phyloP scores from a whole-genome alignment of 2,888 invertebrate species.

The Apeira syringaria region DNA sequence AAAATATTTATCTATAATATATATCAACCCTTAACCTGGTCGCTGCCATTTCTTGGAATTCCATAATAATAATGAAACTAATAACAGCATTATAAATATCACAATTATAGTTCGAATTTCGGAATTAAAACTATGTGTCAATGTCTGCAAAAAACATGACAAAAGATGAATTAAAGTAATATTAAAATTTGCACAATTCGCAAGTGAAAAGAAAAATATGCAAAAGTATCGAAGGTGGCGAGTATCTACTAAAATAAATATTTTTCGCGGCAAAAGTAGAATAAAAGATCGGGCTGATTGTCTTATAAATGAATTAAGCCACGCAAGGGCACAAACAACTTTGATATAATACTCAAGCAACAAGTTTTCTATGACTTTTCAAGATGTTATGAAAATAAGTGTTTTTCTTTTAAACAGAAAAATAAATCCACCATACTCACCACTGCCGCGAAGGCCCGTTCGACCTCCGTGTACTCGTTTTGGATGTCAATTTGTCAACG shows the following conservation, averaged over 20 bases:
- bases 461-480: slow-evolving; percentile 49
- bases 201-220: background rate
- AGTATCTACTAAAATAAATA: background rate
- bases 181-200: too few species aligned
- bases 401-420: background rate
- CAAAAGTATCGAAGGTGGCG: background rate
- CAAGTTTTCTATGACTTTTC: slow-evolving; percentile 14
- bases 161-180: too few species aligned
- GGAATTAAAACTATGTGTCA: too few species aligned
- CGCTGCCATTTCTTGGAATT: too few species aligned
- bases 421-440: slow-evolving; percentile 36
- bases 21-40: too few species aligned
- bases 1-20: too few species aligned
- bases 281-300: slow-evolving; percentile 10
- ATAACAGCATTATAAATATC: too few species aligned
- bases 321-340: slow-evolving; percentile 9
- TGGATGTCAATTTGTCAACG: slow-evolving; percentile 40
- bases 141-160: too few species aligned
- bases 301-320: slow-evolving; percentile 13
- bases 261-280: slow-evolving; percentile 13
- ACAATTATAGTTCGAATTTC: too few species aligned
- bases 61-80: too few species aligned
- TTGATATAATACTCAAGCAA: slow-evolving; percentile 8
- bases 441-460: slow-evolving; percentile 46
- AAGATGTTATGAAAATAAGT: background rate